Conservation (phyloP, 2,797 vertebrate genomes). For the Dipus sagitta region DNA sequence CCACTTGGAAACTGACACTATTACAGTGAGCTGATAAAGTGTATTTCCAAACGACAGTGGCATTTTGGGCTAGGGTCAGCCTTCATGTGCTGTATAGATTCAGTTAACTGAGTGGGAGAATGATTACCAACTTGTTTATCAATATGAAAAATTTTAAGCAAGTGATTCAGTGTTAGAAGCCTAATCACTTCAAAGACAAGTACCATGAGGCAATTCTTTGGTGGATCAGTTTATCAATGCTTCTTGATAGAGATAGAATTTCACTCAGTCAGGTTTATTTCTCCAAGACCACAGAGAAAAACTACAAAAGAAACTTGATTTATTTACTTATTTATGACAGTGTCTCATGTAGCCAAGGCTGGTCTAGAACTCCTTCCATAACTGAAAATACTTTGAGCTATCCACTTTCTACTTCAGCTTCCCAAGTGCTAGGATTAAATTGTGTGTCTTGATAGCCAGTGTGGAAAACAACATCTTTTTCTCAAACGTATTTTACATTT, state of each 20-base stretch:
- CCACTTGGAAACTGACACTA: neutral
- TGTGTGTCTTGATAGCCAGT: neutral
- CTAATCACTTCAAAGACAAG: slow-evolving; percentile 15
- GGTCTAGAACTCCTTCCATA: neutral
- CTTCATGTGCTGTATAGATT: neutral
- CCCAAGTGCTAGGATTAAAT: neutral
- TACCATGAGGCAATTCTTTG: neutral
- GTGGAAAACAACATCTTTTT: neutral
- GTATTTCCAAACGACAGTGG: slow-evolving; percentile 15
- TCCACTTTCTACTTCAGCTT: neutral
- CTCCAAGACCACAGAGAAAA: slow-evolving; percentile 9
- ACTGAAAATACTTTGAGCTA: neutral
- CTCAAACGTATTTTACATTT: slow-evolving; percentile 17
- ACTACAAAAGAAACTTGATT: neutral
- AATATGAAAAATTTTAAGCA: neutral
- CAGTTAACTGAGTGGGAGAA: neutral
- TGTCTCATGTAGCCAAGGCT: neutral
- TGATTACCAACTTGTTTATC: neutral
- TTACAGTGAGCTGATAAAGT: too few species aligned
- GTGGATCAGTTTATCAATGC: neutral
- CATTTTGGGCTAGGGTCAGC: neutral
- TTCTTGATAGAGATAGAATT: slow-evolving; percentile 7
- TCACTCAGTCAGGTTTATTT: slow-evolving; percentile 6
- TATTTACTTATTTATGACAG: neutral
- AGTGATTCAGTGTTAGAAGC: neutral